A percentile compares a stretch with the other conserved stretches of the same genome.
Evolutionary conservation across 2,888 invertebrate species (phyloP).

Genomic region (Toxonevra muliebris): DNA sequence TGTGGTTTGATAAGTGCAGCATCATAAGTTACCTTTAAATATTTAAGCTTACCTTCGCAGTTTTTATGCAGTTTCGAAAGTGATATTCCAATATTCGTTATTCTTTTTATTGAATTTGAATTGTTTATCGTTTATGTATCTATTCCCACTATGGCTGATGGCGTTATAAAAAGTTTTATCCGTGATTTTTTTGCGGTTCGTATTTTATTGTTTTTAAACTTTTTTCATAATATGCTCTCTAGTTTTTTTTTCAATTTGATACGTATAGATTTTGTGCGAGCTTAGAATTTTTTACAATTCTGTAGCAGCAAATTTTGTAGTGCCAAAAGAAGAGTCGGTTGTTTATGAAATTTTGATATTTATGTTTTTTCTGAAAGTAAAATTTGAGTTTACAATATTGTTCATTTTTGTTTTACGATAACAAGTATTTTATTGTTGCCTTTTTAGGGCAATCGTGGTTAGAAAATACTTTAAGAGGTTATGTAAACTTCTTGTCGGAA

Average conservation of each 20-base stretch:
- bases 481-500: too few species aligned
- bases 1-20: too few species aligned
- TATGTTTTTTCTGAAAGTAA: not conserved
- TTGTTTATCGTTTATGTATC: not conserved
- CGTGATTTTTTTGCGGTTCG: constrained; percentile 63
- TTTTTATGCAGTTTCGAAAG: too few species aligned
- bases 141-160: constrained; percentile 51
- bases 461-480: too few species aligned
- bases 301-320: constrained; percentile 7
- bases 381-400: too few species aligned
- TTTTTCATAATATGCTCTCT: constrained; percentile 8
- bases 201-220: constrained; percentile 29
- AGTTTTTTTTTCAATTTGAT: not conserved
- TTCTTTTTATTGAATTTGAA: constrained; percentile 1
- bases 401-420: too few species aligned
- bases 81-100: not conserved
- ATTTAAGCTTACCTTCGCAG: too few species aligned
- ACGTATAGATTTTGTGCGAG: too few species aligned
- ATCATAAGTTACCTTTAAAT: too few species aligned
- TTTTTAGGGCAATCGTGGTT: too few species aligned
- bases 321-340: not conserved
- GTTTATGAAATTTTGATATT: not conserved
- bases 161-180: constrained; percentile 58
- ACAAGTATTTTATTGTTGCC: too few species aligned
- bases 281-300: not conserved